Conservation (phyloP, 2,888 invertebrate species). For the Xestia sexstrigata region DNA sequence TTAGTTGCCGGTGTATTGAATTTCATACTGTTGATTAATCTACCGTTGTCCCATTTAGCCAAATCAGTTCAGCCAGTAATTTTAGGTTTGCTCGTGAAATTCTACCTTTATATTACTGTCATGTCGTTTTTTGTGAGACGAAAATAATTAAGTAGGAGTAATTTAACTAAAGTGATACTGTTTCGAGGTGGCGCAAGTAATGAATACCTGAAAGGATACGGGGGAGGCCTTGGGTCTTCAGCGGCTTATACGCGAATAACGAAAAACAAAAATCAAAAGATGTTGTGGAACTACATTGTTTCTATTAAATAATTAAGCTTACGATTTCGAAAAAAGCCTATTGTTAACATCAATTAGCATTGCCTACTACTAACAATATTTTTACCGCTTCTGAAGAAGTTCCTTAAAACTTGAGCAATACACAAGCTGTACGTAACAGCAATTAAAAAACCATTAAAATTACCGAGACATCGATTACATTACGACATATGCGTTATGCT, state of each 20-base stretch:
- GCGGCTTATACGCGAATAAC: background rate
- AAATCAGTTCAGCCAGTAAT: slow-evolving; percentile 16
- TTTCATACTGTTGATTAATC: slow-evolving; percentile 43
- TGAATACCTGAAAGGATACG: background rate
- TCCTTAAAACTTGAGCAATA: slow-evolving; percentile 22
- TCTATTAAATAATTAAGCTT: background rate
- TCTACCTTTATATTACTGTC: background rate
- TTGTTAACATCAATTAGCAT: background rate
- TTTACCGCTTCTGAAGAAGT: background rate
- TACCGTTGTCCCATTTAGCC: slow-evolving; percentile 5
- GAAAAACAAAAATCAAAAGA: background rate
- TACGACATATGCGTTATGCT: slow-evolving; percentile 17
- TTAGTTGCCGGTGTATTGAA: slow-evolving; percentile 31
- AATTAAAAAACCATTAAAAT: slow-evolving; percentile 24
- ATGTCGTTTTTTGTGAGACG: background rate
- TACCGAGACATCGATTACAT: slow-evolving; percentile 26
- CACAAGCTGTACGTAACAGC: slow-evolving; percentile 5
- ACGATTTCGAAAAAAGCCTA: background rate
- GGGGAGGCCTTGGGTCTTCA: background rate
- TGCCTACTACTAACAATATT: background rate
- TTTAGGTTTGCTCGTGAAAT: background rate
- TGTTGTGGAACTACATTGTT: background rate
- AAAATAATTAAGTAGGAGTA: too few relatives aligned
- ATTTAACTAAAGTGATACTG: too few relatives aligned
- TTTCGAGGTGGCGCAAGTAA: background rate